Conservation (phyloP, 1,140 invertebrate genomes). For the Aphidius gifuensis region DNA sequence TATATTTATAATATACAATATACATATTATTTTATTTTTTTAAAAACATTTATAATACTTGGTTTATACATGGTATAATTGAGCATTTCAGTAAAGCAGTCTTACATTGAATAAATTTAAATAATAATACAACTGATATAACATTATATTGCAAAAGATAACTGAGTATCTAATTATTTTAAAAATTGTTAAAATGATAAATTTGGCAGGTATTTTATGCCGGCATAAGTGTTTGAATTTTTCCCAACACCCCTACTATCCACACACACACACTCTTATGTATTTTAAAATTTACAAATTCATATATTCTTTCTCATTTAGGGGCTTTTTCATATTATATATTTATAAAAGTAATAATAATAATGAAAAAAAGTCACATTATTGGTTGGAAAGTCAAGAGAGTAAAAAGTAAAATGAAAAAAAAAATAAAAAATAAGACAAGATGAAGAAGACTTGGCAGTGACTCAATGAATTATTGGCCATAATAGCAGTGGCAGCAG, state of each 20-base stretch:
- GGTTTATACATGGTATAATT: too few species aligned
- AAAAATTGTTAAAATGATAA: slow-evolving; percentile 19
- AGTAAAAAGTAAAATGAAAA: slow-evolving; percentile 3
- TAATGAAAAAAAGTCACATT: too few species aligned
- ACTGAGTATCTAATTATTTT: background rate
- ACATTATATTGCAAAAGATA: too few species aligned
- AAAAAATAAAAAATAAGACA: slow-evolving; percentile 6
- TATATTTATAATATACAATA: too few species aligned
- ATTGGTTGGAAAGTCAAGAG: slow-evolving; percentile 14
- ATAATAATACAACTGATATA: slow-evolving; percentile 2
- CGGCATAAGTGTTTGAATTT: slow-evolving; percentile 22
- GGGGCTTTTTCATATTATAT: too few species aligned
- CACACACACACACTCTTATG: background rate
- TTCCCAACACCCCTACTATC: slow-evolving; percentile 26
- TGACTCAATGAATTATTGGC: slow-evolving; percentile 36
- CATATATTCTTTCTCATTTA: too few species aligned
- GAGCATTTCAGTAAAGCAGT: too few species aligned
- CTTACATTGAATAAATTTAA: slow-evolving; percentile 6
- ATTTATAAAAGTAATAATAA: too few species aligned
- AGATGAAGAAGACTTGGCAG: slow-evolving; percentile 24
- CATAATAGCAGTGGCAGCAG: slow-evolving; percentile 34
- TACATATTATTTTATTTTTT: too few species aligned
- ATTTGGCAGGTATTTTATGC: slow-evolving; percentile 15
- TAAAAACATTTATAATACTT: too few species aligned
- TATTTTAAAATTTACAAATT: too few species aligned